phyloP scores from a whole-genome alignment of 2,888 invertebrate species.

The Syritta pipiens region DNA sequence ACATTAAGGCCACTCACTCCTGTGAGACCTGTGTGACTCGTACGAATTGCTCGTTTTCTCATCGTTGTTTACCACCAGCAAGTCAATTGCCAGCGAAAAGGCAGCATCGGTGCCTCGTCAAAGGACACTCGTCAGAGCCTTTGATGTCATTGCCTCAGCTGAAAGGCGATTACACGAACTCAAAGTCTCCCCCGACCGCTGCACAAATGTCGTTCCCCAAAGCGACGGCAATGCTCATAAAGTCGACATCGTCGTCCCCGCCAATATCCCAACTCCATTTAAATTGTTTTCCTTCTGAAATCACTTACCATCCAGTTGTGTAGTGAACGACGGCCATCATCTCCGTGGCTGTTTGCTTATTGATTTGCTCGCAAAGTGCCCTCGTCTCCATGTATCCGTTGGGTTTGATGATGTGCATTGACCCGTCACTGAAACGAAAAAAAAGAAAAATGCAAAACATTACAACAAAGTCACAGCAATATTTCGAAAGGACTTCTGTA shows the following conservation, averaged over 20 bases:
- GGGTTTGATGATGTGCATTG: constrained; percentile 79
- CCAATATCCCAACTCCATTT: constrained; percentile 1
- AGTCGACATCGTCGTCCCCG: background rate
- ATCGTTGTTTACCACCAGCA: too few species aligned
- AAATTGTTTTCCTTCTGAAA: constrained; percentile 10
- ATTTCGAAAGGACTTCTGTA: constrained; percentile 1
- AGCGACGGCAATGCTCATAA: too few species aligned
- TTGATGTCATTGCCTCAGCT: too few species aligned
- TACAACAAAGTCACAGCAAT: constrained; percentile 59
- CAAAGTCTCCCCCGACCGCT: too few species aligned
- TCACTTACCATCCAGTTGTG: constrained; percentile 86
- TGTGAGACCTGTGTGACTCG: too few species aligned
- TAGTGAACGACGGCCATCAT: constrained; percentile 85
- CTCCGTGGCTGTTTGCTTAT: constrained; percentile 80
- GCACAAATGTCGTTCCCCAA: too few species aligned
- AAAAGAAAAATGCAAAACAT: constrained; percentile 49
- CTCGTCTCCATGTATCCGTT: constrained; percentile 79
- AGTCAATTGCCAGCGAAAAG: background rate
- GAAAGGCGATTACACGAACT: too few species aligned
- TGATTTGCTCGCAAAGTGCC: constrained; percentile 79
- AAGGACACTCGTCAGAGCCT: too few species aligned
- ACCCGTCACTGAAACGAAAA: constrained; percentile 77
- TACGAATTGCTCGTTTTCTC: too few species aligned
- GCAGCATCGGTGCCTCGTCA: too few species aligned
- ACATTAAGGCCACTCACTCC: too few species aligned